Base-by-base conservation (phyloP, 2,797 vertebrate species). In the Thaleichthys pacificus region DNA sequence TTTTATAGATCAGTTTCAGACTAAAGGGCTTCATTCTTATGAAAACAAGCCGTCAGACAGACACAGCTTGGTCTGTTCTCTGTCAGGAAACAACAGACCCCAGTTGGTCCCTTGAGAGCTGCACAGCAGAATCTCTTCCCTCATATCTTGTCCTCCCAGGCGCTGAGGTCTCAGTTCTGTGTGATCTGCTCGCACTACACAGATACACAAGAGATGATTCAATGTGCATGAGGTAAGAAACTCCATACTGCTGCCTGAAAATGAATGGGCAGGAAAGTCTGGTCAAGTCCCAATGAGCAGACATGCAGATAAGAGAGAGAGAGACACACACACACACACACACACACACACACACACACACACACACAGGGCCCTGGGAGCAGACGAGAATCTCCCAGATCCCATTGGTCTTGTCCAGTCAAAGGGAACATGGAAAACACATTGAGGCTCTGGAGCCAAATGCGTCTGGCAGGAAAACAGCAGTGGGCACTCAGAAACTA, bases 181-280 rank as follows among this genome's bases (percentile, higher is more conserved):
- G 51, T n/a, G 51, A 54, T n/a, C 51, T 54, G 15, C 19, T n/a
- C 1, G 75, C 78, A 76, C 73, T 49, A 1, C 63, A 35, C 38
- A 15, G 42, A 66, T 51, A 26, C 38, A 9, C 65, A 5, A 49
- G 61, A 15, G 75, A 70, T 66, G 12, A 63, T 61, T 14, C 2
- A 2, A 61, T 9, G 32, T 61, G 49, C 21, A 67, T 26, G 62
- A 60, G 8, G 38, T 42, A 42, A 42, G 38, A 42, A 42, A 35
- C 38, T 26, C 38, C 0, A n/a, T 54, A 14, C 66, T 69, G 74
- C 12, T 5, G 19, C 47, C 8, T 9, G 38, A 49, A 56, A 56
- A 47, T 30, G 71, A 56, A 68, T 32, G 56, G 49, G 77, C 2
- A 74, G 74, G 82, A 84, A 77, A 73, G 2, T 15, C 58, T 61